Conservation (phyloP, 2,113 vertebrate species). For the Felis chaus region DNA sequence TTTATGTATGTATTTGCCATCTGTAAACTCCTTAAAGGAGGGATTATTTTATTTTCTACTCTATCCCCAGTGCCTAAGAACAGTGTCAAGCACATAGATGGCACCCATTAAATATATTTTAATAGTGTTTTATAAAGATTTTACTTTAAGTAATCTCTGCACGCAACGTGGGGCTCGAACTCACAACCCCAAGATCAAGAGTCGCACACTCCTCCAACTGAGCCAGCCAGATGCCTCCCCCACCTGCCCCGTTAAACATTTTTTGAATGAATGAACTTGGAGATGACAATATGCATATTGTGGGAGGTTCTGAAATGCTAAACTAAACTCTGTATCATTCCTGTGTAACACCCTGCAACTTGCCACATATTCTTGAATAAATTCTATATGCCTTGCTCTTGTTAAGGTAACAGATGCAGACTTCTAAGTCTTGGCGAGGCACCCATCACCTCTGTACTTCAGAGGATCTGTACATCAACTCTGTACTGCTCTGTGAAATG, state of each 20-base stretch:
- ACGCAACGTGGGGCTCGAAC: neutral
- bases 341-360: neutral
- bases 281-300: neutral
- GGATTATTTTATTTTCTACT: slow-evolving; percentile 5
- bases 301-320: slow-evolving; percentile 9
- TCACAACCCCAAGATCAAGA: neutral
- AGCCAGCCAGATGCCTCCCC: neutral
- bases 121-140: neutral
- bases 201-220: neutral
- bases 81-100: neutral
- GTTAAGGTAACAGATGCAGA: neutral
- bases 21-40: neutral
- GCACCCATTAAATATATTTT: neutral
- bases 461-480: neutral
- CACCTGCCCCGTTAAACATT: neutral
- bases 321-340: slow-evolving; percentile 35
- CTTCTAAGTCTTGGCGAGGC: neutral
- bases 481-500: neutral
- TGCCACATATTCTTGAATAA: neutral
- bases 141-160: neutral
- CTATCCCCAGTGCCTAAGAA: neutral
- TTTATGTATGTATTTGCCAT: neutral
- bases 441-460: neutral
- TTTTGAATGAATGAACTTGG: slow-evolving; percentile 42
- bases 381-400: neutral